Conservation (phyloP, 2,797 vertebrate species). For the Catamblyrhynchus diadema region DNA sequence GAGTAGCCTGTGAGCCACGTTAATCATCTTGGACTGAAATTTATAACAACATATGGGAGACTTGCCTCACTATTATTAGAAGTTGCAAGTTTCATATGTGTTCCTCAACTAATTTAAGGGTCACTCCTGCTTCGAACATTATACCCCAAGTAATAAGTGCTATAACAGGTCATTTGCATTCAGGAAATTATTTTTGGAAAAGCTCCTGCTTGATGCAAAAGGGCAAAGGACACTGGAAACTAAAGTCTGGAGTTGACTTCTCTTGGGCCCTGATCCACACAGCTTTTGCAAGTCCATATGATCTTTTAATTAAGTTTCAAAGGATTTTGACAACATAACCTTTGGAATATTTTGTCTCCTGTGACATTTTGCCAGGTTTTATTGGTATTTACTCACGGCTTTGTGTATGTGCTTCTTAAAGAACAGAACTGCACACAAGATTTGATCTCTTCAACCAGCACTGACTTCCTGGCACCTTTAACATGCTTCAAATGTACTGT, state of each 20-base stretch:
- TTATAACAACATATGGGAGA: slow-evolving; percentile 37
- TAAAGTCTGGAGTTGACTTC: neutral
- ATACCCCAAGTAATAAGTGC: neutral
- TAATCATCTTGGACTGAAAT: slow-evolving; percentile 44
- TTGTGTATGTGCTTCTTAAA: neutral
- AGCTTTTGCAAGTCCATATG: neutral
- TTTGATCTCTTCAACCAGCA: neutral
- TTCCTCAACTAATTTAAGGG: slow-evolving; percentile 19
- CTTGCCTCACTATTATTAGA: slow-evolving; percentile 48
- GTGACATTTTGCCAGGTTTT: neutral
- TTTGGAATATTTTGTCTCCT: neutral
- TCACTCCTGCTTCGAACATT: neutral
- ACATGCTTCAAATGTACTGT: neutral
- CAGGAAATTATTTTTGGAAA: slow-evolving; percentile 50
- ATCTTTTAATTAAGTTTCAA: neutral
- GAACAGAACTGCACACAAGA: neutral
- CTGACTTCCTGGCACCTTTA: neutral
- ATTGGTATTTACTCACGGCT: neutral
- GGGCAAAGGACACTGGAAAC: neutral
- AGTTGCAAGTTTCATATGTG: neutral
- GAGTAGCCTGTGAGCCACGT: slow-evolving; percentile 17
- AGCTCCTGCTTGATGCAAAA: slow-evolving; percentile 15
- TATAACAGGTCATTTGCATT: slow-evolving; percentile 12
- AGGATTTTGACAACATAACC: neutral
- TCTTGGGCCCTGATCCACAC: neutral